Evolutionary conservation across 2,113 vertebrate species (phyloP).

Genomic region (Carassius gibelio): DNA sequence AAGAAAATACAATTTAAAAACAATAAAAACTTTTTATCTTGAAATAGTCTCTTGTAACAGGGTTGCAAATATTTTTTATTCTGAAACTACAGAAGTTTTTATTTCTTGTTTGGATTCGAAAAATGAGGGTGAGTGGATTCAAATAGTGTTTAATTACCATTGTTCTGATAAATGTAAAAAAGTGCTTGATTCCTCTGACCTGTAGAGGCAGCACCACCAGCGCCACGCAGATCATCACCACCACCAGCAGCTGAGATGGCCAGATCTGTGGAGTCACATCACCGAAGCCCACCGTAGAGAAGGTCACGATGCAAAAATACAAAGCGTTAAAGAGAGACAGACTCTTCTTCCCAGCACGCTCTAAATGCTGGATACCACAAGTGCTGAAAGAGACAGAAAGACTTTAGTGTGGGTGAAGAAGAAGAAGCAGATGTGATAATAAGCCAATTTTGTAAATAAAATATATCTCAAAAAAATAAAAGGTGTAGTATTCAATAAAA

Average conservation of each 20-base stretch:
- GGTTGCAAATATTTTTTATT: too few relatives aligned
- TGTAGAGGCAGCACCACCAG: conserved; percentile 93
- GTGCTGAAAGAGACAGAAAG: conserved; percentile 62
- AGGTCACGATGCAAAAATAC: conserved; percentile 83
- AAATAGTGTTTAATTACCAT: too few relatives aligned
- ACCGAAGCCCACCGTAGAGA: conserved; percentile 85
- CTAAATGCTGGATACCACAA: conserved; percentile 95
- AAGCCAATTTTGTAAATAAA: too few relatives aligned
- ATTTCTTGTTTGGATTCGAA: too few relatives aligned
- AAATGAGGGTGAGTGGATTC: too few relatives aligned
- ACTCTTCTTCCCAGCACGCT: conserved; percentile 86
- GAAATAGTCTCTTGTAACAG: too few relatives aligned
- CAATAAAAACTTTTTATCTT: too few relatives aligned
- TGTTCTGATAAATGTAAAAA: too few relatives aligned
- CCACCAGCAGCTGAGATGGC: conserved; percentile 95
- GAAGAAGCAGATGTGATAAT: conserved; percentile 18
- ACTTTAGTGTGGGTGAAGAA: background rate
- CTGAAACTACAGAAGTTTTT: too few relatives aligned
- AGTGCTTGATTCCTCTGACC: conserved; percentile 66
- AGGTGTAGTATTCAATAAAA: too few relatives aligned
- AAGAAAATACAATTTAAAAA: too few relatives aligned
- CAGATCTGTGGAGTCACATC: conserved; percentile 96
- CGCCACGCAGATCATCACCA: conserved; percentile 98
- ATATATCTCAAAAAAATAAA: too few relatives aligned
- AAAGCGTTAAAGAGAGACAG: conserved; percentile 94